Base-by-base conservation (phyloP, 2,888 invertebrate genomes). In the Dynastes grantii region DNA sequence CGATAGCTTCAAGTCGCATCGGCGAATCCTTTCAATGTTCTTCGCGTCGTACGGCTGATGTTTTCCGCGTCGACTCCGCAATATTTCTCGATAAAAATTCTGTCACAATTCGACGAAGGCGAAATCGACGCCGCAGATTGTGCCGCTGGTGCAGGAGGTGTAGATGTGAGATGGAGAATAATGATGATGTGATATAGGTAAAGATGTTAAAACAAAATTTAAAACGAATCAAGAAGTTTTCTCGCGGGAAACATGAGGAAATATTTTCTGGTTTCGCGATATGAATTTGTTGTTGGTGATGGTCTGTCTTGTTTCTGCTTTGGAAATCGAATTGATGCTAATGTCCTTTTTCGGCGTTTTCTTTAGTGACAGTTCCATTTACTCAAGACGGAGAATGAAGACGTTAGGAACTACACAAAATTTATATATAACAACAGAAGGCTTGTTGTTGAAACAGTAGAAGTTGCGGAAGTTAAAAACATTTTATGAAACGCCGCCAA, bases 1-100 rank as follows among this genome's bases (percentile, higher is more conserved):
- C 80, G 75, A 29, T 78, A 67, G 64, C 63, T 64, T 75, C 49
- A 37, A 75, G 61, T 63, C 75, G 61, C 75, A 63, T 53, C 75
- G 76, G 8, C 22, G 55, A 68, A 22, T 68, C 68, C 27, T 51
- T 68, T 68, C 49, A 68, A 68, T 68, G 68, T 22, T 51, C 29
- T 63, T 63, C 51, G 40, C 65, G 45, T 22, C 16, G 8, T 8
- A 16, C 8, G 51, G 68, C 68, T 68, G 68, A 68, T 68, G 68
- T 68, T 51, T 68, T 29, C 29, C 51, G 22, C 22, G 51, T 51
- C 11, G 65, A 0, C 13, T 65, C 11, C 40, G 8, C 29, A 13
- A 68, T 9, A 22, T 32, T 51, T 49, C 22, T 29, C 68, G 68
- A 68, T 68, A 68, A 68, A 51, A 68, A 40, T 45, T 68, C 29